Percentiles rank a stretch among this genome's conserved stretches.
phyloP scores from a whole-genome alignment of 2,888 invertebrate species.

The Meghimatium bilineatum region DNA sequence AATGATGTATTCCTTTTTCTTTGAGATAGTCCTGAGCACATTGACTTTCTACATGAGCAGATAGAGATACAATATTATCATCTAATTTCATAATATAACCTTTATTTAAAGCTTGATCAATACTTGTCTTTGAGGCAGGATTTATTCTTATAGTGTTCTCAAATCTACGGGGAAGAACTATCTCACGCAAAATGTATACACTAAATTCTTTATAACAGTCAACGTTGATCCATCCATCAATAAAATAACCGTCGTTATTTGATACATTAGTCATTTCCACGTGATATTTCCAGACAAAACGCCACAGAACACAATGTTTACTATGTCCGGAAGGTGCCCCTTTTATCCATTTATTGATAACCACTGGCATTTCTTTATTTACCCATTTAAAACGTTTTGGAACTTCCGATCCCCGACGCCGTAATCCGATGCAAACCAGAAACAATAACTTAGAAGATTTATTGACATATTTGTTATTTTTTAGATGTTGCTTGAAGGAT shows the following conservation, averaged over 20 bases:
- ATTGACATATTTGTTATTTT: background rate
- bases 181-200: background rate
- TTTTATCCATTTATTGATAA: background rate
- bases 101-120: background rate
- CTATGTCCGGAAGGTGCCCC: background rate
- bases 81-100: background rate
- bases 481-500: too few relatives aligned
- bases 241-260: background rate
- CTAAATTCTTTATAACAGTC: background rate
- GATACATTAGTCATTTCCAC: background rate
- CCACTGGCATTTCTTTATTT: background rate
- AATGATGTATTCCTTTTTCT: too few relatives aligned
- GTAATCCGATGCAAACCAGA: background rate
- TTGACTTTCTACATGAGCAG: too few relatives aligned
- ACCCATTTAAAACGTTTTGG: background rate
- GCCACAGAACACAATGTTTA: background rate
- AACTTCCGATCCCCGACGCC: too few relatives aligned
- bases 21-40: too few relatives aligned
- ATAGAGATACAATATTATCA: constrained; percentile 3
- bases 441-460: background rate
- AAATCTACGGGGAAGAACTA: background rate
- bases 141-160: too few relatives aligned
- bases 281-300: background rate
- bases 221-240: background rate
- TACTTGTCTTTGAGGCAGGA: too few relatives aligned